Base-by-base conservation (phyloP, 2,888 invertebrate genomes). In the Rhingia campestris region DNA sequence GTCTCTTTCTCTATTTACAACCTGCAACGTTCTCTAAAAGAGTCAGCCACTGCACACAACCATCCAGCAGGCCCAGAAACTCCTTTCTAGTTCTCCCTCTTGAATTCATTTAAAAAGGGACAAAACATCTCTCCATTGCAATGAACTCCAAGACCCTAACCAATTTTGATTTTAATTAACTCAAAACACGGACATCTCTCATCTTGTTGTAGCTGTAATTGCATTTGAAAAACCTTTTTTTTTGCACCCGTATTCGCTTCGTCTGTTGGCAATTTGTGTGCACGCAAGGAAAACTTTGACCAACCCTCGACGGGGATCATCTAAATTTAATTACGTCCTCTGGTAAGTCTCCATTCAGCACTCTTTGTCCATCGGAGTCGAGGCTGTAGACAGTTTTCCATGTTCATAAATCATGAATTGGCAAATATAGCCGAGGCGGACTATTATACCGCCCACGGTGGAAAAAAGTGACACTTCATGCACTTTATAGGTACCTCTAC, bases 251-350 rank as follows among this genome's bases (percentile, higher is more conserved):
- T n/a, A 12, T 12, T 10, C 47, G 35, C n/a, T 22, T 9, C 10
- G 14, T 12, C 59, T 3, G 4, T 53, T 63, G 49, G 6, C 49
- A 72, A 64, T 72, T 66, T 67, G 32, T 70, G 37, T 54, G n/a
- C 54, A 54, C 61, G 43, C 41, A 59, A 43, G 22, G 61, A 43
- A 59, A 64, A 14, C 45, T 37, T 45, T 35, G 58, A 4, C 45
- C 45, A 56, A 47, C 39, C 45, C 47, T 43, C 7, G 12, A 45
- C 9, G 10, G 12, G 33, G 39, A 70, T 56, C 56, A 74, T 70
- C 56, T 69, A 35, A 63, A 80, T 80, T 80, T 67, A 67, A 81
- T 63, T 67, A 63, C 67, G 47, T 69, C 74, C 22, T 43, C 56
- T 67, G 4, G 43, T 54, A n/a, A 54, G 10, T 53, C 7, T 35